Percentiles rank a stretch among this genome's conserved stretches.
phyloP scores from a whole-genome alignment of 2,797 vertebrate genomes.

The Manis pentadactyla region DNA sequence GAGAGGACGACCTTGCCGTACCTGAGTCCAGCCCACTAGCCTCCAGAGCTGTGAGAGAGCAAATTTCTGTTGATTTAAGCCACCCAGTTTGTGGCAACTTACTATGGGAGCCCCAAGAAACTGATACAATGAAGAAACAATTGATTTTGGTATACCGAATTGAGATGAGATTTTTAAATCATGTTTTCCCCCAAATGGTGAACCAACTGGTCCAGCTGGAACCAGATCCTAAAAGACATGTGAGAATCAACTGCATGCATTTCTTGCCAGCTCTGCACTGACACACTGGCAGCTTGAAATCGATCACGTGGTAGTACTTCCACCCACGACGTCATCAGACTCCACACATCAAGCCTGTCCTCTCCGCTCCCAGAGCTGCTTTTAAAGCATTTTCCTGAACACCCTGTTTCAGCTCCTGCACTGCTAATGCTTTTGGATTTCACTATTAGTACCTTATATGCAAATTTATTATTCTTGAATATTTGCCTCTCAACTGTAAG shows the following conservation, averaged over 20 bases:
- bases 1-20: background rate
- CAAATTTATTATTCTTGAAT: background rate
- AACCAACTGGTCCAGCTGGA: background rate
- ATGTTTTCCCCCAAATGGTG: background rate
- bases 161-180: background rate
- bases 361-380: background rate
- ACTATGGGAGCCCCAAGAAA: background rate
- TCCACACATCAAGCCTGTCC: background rate
- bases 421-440: background rate
- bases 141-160: background rate
- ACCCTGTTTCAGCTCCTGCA: background rate
- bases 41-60: background rate
- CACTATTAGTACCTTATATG: background rate
- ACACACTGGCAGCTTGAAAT: background rate
- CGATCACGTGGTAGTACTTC: background rate
- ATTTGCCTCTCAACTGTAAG: background rate
- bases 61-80: background rate
- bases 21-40: background rate
- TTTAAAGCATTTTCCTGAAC: background rate
- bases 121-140: background rate
- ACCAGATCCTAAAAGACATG: background rate
- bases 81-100: background rate
- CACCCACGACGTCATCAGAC: background rate
- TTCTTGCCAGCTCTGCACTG: background rate
- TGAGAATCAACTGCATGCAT: background rate